phyloP scores from a whole-genome alignment of 2,797 vertebrate genomes.

The Diplodus sargus region DNA sequence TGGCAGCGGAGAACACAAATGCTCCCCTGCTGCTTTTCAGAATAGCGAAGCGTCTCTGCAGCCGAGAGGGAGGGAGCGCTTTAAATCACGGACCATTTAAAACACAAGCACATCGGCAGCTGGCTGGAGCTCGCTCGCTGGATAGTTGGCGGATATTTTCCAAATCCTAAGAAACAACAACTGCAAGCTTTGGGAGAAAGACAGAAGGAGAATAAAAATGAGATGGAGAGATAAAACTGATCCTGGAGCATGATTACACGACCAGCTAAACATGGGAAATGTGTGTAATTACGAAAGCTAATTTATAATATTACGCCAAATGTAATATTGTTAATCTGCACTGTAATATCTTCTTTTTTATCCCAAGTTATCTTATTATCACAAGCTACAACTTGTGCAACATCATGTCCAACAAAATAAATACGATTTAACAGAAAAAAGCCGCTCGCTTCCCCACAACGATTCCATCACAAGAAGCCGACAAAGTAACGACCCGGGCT shows the following conservation, averaged over 20 bases:
- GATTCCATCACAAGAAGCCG: slow-evolving; percentile 28
- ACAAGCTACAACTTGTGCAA: background rate
- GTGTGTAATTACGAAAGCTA: slow-evolving; percentile 47
- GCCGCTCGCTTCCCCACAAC: slow-evolving; percentile 1
- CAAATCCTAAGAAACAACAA: slow-evolving; percentile 42
- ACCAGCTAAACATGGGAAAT: slow-evolving; percentile 33
- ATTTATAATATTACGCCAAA: slow-evolving; percentile 60
- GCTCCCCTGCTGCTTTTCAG: slow-evolving; percentile 59
- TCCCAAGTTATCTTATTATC: slow-evolving; percentile 24
- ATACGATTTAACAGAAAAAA: background rate
- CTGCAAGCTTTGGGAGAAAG: slow-evolving; percentile 13
- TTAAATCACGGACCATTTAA: slow-evolving; percentile 62
- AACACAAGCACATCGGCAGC: slow-evolving; percentile 43
- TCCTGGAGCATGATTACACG: slow-evolving; percentile 41
- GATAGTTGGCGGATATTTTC: slow-evolving; percentile 48
- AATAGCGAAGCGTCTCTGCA: slow-evolving; percentile 46
- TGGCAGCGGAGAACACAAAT: slow-evolving; percentile 51
- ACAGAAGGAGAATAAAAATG: slow-evolving; percentile 33
- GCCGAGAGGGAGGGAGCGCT: slow-evolving; percentile 21
- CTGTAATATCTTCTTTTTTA: slow-evolving; percentile 39
- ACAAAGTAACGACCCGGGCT: background rate
- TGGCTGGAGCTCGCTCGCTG: slow-evolving; percentile 21
- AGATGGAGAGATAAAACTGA: slow-evolving; percentile 25
- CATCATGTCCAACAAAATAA: slow-evolving; percentile 14
- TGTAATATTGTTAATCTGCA: slow-evolving; percentile 44